A percentile compares a stretch with the other conserved stretches of the same genome.
These are phyloP conservation scores for Semibalanus balanoides DNA, from an alignment of 1,140 invertebrate genomes.

Conservation along the genomic window DNA sequence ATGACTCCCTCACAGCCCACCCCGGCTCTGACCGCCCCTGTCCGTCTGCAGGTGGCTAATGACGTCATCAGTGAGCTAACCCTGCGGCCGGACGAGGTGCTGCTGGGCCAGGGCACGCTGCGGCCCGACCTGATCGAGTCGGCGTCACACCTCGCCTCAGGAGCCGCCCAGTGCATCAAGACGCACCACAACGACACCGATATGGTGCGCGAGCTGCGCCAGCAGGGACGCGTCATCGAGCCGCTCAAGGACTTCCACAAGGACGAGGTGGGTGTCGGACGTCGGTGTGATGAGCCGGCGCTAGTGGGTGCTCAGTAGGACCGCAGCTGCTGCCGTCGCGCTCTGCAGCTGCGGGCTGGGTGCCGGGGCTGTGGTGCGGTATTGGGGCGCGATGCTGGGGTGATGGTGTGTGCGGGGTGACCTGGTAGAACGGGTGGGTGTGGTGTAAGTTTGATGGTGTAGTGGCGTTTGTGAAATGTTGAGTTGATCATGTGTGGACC, in stretches of 20 bases:
- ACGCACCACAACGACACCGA: conserved; percentile 99
- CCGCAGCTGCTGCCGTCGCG: too few species aligned
- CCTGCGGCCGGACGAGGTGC: conserved; percentile 68
- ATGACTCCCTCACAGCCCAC: too few species aligned
- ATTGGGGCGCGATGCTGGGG: too few species aligned
- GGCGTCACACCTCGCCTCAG: conserved; percentile 71
- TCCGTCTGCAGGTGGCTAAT: conserved; percentile 46
- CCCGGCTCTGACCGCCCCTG: too few species aligned
- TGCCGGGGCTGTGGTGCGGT: background rate
- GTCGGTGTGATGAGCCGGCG: too few species aligned
- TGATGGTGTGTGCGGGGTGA: too few species aligned
- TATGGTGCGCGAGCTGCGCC: conserved; percentile 73
- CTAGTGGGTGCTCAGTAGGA: too few species aligned
- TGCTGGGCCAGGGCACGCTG: conserved; percentile 79
- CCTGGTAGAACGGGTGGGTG: too few species aligned
- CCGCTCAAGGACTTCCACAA: conserved; percentile 99
- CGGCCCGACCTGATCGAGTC: conserved; percentile 97
- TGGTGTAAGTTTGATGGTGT: too few species aligned
- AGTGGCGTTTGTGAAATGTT: too few species aligned
- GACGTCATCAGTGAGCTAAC: conserved; percentile 66
- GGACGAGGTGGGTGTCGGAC: conserved; percentile 62
- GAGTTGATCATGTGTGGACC: too few species aligned
- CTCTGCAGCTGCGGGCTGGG: too few species aligned
- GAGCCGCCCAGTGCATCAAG: conserved; percentile 85
- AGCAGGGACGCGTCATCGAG: conserved; percentile 80